Evolutionary conservation across 2,888 invertebrate genomes (phyloP).

Genomic region (Drosophila conformis): DNA sequence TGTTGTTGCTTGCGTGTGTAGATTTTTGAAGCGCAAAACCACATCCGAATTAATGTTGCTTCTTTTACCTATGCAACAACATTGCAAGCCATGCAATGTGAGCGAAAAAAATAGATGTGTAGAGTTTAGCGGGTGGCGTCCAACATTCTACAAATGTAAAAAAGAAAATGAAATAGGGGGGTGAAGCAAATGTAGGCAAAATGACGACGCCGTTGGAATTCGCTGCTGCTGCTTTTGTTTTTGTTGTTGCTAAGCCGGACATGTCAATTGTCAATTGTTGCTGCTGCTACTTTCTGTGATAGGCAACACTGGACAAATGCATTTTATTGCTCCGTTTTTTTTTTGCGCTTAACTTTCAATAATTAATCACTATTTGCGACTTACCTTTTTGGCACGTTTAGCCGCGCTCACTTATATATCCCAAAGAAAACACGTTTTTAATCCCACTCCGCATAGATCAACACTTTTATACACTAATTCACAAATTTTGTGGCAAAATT

Average conservation of each 20-base stretch:
- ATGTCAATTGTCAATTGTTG: constrained; percentile 70
- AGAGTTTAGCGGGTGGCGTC: constrained; percentile 45
- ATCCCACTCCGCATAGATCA: constrained; percentile 33
- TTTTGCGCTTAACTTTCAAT: constrained; percentile 42
- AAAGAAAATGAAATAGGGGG: constrained; percentile 15
- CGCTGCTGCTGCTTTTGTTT: constrained; percentile 16
- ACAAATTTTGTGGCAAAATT: constrained; percentile 14
- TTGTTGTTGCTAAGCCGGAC: constrained; percentile 70
- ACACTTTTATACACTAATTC: constrained; percentile 17
- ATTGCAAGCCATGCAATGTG: constrained; percentile 19
- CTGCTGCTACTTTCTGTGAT: constrained; percentile 28
- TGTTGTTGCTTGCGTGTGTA: constrained; percentile 31
- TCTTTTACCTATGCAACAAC: constrained; percentile 41
- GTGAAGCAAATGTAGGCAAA: constrained; percentile 44
- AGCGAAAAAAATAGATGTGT: constrained; percentile 33
- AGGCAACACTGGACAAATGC: constrained; percentile 35
- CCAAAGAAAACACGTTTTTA: constrained; percentile 45
- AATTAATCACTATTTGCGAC: constrained; percentile 38
- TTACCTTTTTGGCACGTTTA: constrained; percentile 54
- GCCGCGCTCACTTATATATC: constrained; percentile 39
- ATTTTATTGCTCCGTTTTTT: constrained; percentile 18
- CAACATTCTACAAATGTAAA: constrained; percentile 32
- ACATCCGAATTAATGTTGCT: constrained; percentile 66
- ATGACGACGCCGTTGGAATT: constrained; percentile 63
- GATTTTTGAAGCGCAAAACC: constrained; percentile 71